Base-by-base conservation (phyloP, 2,797 vertebrate species). In the Hozukius guyotensis region DNA sequence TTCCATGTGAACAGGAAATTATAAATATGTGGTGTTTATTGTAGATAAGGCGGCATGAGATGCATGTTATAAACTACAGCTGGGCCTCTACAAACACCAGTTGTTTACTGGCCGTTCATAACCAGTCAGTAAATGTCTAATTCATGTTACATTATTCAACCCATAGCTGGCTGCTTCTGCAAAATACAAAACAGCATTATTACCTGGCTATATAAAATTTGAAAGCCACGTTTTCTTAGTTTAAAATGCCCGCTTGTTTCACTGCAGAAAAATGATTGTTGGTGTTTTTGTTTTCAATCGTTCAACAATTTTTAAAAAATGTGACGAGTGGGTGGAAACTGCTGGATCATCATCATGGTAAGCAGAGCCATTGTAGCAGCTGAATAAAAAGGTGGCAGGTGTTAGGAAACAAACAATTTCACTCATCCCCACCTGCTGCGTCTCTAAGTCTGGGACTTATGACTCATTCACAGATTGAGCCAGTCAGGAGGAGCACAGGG, bases 381-480 rank as follows among this genome's bases (percentile, higher is more conserved):
- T 78, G 68, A 87, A 89, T 53, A 72, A 85, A 83, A 92, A 89
- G 82, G 78, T 89, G 74, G 63, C 75, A 29, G 56, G 52, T 83
- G 87, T 89, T 84, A 87, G 13, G 24, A 90, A 93, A 91, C 80
- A 81, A 90, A 81, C 72, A 25, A 29, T 67, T 84, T 70, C 62
- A 49, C 59, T 84, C 62, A 18, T 72, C 57, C 55, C 64, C 68
- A 81, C 79, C 88, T 80, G 82, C 79, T 72, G 83, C n/a, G 16
- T 59, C 70, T 18, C 82, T 61, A 55, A 87, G 59, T 79, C 80
- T 72, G 66, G 73, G 77, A 86, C 72, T 89, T 70, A 75, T 92
- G 90, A 90, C 81, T 91, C 91, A 89, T 74, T 75, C 86, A 63
- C 80, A 86, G 79, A 89, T 64, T 56, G 83, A 90, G 81, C 63